Conservation (phyloP, 2,113 vertebrate species). For the Solenodon paradoxus region DNA sequence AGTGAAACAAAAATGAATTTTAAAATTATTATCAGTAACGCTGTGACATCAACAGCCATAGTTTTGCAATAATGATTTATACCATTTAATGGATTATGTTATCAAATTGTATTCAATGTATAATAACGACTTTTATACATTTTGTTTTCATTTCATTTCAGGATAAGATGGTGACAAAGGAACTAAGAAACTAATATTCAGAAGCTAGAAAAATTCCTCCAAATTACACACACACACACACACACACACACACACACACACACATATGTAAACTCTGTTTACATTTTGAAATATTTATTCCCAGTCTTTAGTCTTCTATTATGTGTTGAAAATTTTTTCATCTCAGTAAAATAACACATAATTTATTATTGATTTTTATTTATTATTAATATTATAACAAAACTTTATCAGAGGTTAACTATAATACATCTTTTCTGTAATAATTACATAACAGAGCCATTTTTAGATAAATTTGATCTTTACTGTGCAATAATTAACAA, state of each 20-base stretch:
- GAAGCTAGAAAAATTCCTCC: background rate
- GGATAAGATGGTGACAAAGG: background rate
- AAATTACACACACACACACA: no score
- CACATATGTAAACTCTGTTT: no score
- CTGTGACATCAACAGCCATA: background rate
- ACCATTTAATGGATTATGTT: background rate
- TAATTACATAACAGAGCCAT: background rate
- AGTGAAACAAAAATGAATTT: background rate
- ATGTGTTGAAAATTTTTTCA: background rate
- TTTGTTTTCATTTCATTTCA: background rate
- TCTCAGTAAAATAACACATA: background rate
- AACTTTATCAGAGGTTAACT: background rate
- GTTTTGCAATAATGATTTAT: background rate
- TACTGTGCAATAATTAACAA: background rate
- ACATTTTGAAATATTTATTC: background rate
- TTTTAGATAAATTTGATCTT: background rate
- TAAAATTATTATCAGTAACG: background rate
- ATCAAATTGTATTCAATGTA: background rate
- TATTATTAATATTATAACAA: background rate
- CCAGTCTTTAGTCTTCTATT: background rate
- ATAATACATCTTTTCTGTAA: background rate
- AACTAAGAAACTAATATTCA: background rate
- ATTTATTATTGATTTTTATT: background rate
- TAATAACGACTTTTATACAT: background rate
- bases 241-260: no score